Base-by-base conservation (phyloP, 2,888 invertebrate genomes). In the Notocelia uddmanniana region DNA sequence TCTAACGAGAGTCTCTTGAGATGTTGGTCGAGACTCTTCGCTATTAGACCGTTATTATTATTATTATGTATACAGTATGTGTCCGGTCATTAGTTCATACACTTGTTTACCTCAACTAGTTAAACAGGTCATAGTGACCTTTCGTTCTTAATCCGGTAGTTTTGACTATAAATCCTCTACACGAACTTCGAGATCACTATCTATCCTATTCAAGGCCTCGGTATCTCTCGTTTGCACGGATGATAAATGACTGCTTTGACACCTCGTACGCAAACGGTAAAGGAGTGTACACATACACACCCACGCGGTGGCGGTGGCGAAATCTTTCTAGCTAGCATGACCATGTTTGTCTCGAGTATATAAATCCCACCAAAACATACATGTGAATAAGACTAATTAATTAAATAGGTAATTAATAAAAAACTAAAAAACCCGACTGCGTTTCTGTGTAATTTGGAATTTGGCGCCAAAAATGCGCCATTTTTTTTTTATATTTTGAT, bases 201-300 rank as follows among this genome's bases (percentile, higher is more conserved):
- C 69, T 54, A 48, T 62, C 66, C 37, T 13, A 23, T 23, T 21
- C 63, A 69, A 69, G 63, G 69, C 58, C 34, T 11, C 45, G 10
- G 45, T 19, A 55, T 69, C 55, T 59, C 54, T 19, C 45, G 48
- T 23, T 2, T 2, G 26, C 34, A 15, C 26, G 1, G 31, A 62
- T 64, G 63, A 64, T 69, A 69, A 23, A 64, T 69, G 57, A 50
- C 63, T 21, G 23, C 37, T 64, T 63, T 69, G 69, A 69, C 69
- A 58, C 60, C 41, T 52, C 48, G 52, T 52, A 52, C 54, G 55
- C 13, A 13, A 45, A 45, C 23, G 23, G 13, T 63, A 63, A 45
- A 62, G 62, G 31, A 23, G 59, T 18, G 62, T 62, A 15, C 26
- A 50, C 50, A 19, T 48, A n/a, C 23, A 34, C 63, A 52, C 34